Evolutionary conservation across 2,888 invertebrate genomes (phyloP).

Genomic region (Serrognathus titanus): DNA sequence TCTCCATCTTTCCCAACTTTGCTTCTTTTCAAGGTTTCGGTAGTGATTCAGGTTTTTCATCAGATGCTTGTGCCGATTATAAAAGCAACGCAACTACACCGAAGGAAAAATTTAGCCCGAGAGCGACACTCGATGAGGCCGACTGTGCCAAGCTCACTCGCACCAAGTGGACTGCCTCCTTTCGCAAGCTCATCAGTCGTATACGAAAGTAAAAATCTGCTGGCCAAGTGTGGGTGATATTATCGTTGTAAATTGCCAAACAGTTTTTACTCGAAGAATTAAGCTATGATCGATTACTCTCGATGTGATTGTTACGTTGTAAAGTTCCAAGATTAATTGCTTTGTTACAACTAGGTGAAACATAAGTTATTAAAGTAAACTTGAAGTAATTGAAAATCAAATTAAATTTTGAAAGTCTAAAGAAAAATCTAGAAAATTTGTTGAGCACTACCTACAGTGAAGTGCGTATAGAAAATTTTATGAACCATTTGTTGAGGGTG

Average conservation of each 20-base stretch:
- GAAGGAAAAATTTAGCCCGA: constrained; percentile 46
- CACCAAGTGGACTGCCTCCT: constrained; percentile 61
- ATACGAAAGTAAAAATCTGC: constrained; percentile 39
- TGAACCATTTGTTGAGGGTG: too few species aligned
- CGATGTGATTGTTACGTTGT: neutral
- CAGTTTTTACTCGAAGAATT: too few species aligned
- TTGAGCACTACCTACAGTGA: too few species aligned
- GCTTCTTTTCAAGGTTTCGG: constrained; percentile 41
- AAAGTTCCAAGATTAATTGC: neutral
- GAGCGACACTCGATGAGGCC: constrained; percentile 42
- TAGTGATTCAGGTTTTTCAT: constrained; percentile 53
- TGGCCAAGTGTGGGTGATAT: too few species aligned
- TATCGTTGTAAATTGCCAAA: too few species aligned
- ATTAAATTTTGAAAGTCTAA: too few species aligned
- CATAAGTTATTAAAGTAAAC: too few species aligned
- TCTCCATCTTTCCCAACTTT: neutral
- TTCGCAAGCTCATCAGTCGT: constrained; percentile 54
- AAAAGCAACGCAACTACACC: constrained; percentile 47
- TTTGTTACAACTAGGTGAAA: too few species aligned
- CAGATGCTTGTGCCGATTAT: constrained; percentile 50
- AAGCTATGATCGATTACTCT: neutral
- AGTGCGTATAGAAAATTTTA: too few species aligned
- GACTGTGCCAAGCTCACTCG: constrained; percentile 51
- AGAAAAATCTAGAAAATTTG: too few species aligned
- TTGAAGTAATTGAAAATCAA: too few species aligned